Evolutionary conservation across 2,888 invertebrate species (phyloP), one percentile per base, ranked within the genome.

Genomic region (Meandrusa payeni): DNA sequence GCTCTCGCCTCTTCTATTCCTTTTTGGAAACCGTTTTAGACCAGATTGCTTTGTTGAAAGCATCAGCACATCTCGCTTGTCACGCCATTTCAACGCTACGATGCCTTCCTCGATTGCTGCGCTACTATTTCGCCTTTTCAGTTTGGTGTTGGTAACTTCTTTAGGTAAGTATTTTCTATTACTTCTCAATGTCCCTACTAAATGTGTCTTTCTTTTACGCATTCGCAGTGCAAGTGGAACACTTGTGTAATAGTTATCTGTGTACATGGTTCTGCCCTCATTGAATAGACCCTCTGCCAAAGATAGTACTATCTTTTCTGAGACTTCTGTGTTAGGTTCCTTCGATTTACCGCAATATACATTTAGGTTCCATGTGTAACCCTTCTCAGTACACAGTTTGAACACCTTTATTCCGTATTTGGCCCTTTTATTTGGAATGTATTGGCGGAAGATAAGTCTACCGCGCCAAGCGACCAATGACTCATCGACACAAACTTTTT

Each of bases 301-400:
- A 26, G 37, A 33, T 24, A 51, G 20, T 4, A 46, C 51, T 23
- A 36, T 27, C 24, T 52, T 51, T 40, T 48, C 47, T 38, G 46
- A 41, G 19, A 44, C 44, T 36, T 47, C 40, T 36, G 27, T 36
- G 3, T 26, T 34, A 22, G 40, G 44, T 31, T 36, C 42, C 32
- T 42, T 54, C 32, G 26, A 20, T 44, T 47, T 49, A 29, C 54
- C 47, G 19, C 46, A 44, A 47, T 62, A 50, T 22, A 59, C 48
- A 36, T 34, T 45, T 3, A 60, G 26, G 33, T 51, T 49, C 42
- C 42, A 59, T 4, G 57, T 61, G 19, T 57, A 61, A 3, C 57
- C 60, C 7, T 47, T 48, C 3, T 45, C 38, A 9, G 49, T 47
- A 46, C 66, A 65, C 3, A 64, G 36, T 49, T 66, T 63, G 47